Evolutionary conservation across 2,888 invertebrate genomes (phyloP), one percentile per base, ranked within the genome.

Genomic region (Geotrupes spiniger): DNA sequence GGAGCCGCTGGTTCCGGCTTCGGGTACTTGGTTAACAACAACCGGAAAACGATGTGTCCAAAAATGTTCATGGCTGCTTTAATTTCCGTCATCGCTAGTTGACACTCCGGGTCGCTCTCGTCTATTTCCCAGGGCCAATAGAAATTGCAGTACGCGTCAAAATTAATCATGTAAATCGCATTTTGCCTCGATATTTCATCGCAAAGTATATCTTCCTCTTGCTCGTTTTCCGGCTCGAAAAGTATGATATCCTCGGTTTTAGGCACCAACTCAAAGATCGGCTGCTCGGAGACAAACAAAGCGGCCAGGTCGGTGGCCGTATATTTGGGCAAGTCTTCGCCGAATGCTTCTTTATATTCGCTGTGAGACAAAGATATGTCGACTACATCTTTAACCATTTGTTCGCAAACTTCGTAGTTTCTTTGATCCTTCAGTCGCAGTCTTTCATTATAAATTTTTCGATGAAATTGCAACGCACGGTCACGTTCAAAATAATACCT

Each of bases 271-370:
- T 78, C 78, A 59, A 79, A 76, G 47, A 83, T 76, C 2, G 81
- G 75, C 59, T 80, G 76, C 27, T 74, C 72, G 56, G 75, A 77
- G 36, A 75, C 69, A 61, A 81, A 84, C 36, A 82, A 66, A 12
- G 68, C 69, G 61, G 77, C 79, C 79, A 82, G 82, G 58, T 81
- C 76, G 39, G 75, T 73, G 61, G 77, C 74, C 50, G 78, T 73
- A 50, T 74, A 69, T 6, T 74, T 12, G 9, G 14, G 14, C 11
- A 33, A 12, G 10, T 33, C 70, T 14, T 62, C 60, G 4, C 64
- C 62, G 49, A 67, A 70, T 6, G 73, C 52, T 44, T 65, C 65
- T 55, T 72, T 75, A 58, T 74, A 81, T 53, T 81, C 79, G 1
- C 71, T 75, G 52, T 74, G 72, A 62, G 75, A 77, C 1, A 78